Evolutionary conservation across 2,888 invertebrate genomes (phyloP), one percentile per base, ranked within the genome.

Genomic region (Drosophila kuntzei): DNA sequence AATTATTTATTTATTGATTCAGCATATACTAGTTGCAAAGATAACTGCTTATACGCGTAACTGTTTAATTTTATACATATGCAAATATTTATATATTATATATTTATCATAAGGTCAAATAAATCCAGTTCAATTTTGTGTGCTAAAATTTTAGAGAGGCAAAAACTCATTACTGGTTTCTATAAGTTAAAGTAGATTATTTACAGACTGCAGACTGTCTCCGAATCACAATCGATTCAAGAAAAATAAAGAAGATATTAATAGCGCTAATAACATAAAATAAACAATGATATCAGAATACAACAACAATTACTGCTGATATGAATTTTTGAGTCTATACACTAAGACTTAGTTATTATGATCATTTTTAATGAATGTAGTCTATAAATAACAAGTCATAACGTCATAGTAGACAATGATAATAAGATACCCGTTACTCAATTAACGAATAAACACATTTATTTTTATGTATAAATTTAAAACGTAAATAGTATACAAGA

Each of bases 31-130:
- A 18, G 12, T 12, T 51, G n/a, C n/a, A n/a, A n/a, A n/a, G n/a
- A n/a, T n/a, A n/a, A n/a, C n/a, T n/a, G 14, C 20, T 16, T 27
- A 37, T 9, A 50, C 20, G n/a, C 41, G 8, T 34, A 36, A 55
- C 44, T 55, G 34, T 25, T 25, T 39, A 18, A 36, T 22, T 36
- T 8, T 14, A 34, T 20, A 9, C 32, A 47, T n/a, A 49, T 58
- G 12, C 18, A 59, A 32, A 70, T 18, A 61, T 73, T 14, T 39
- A 66, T n/a, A n/a, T n/a, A n/a, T n/a, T n/a, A 18, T 41, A 71
- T 73, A 57, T 66, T 55, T 29, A n/a, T n/a, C 53, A 37, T 25
- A 37, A 32, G 29, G 16, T 34, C 14, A 22, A 16, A 0, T 36
- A 8, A 14, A 14, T 14, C 2, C 7, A 41, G 39, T 9, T 53